Conservation (phyloP, 2,888 invertebrate species). For the Frankliniella intonsa region DNA sequence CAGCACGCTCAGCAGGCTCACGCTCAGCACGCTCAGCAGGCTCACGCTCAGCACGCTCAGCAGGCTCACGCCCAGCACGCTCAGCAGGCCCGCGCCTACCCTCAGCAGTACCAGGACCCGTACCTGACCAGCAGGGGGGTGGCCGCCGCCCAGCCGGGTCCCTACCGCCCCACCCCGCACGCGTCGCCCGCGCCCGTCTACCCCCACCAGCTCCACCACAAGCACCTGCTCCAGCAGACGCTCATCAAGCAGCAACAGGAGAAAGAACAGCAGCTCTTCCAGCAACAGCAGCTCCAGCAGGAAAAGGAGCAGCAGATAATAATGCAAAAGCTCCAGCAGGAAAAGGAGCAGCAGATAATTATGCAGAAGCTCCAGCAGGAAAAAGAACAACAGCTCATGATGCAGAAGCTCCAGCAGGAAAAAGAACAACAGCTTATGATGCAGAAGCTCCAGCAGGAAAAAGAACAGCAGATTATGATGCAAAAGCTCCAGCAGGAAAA, state of each 20-base stretch:
- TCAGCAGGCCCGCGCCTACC: conserved; percentile 31
- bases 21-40: conserved; percentile 38
- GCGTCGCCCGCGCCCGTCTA: conserved; percentile 33
- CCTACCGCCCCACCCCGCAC: conserved; percentile 39
- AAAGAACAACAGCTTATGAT: background rate
- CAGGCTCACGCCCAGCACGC: background rate
- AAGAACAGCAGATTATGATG: background rate
- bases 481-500: background rate
- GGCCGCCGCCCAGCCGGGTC: conserved; percentile 38
- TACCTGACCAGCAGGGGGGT: conserved; percentile 39
- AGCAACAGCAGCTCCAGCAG: background rate
- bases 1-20: background rate
- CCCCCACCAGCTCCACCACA: conserved; percentile 5
- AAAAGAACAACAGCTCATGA: background rate
- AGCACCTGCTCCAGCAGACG: conserved; percentile 18
- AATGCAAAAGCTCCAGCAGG: background rate
- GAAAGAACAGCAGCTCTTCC: background rate
- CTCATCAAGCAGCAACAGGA: conserved; percentile 19
- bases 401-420: background rate
- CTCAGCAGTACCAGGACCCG: conserved; percentile 40
- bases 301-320: background rate
- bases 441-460: background rate
- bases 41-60: background rate
- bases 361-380: background rate
- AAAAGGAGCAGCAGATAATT: background rate